These are phyloP conservation scores for Bursaphelenchus mucronatus DNA, from an alignment of 1,140 invertebrate species.

Conservation along the genomic window DNA sequence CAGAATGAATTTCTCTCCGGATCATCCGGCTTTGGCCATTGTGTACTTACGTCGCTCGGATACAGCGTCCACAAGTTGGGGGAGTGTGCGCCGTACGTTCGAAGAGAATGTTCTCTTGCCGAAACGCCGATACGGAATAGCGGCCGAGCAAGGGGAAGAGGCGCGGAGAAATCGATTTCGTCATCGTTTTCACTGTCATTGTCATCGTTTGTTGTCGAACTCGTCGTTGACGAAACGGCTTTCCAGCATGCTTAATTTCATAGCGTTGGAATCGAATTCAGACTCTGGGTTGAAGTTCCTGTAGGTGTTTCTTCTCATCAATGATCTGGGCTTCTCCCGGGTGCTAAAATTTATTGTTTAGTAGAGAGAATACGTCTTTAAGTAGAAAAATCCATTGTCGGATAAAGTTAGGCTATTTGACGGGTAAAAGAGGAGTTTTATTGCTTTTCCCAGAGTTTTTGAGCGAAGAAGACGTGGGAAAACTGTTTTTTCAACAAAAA, in stretches of 20 bases:
- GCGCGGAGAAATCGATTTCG: not conserved
- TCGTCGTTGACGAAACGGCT: constrained; percentile 28
- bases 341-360: constrained; percentile 5
- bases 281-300: constrained; percentile 24
- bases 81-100: constrained; percentile 56
- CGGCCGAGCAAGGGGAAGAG: constrained; percentile 25
- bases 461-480: too few relatives aligned
- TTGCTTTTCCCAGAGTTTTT: too few relatives aligned
- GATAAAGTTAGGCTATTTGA: too few relatives aligned
- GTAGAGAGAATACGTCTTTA: not conserved
- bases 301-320: constrained; percentile 30
- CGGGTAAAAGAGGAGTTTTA: too few relatives aligned
- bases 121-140: constrained; percentile 31
- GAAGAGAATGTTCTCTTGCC: constrained; percentile 52
- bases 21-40: constrained; percentile 48
- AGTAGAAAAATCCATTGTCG: not conserved
- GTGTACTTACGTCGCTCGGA: constrained; percentile 24
- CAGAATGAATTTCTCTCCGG: constrained; percentile 43
- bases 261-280: constrained; percentile 22
- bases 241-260: constrained; percentile 39
- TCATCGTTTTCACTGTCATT: constrained; percentile 28
- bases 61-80: constrained; percentile 53
- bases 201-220: constrained; percentile 42
- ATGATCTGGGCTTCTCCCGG: not conserved
- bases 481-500: too few relatives aligned